A percentile compares a stretch with the other conserved stretches of the same genome.
Conservation (phyloP, 2,888 invertebrate genomes). For the Nesidiocoris tenuis region DNA sequence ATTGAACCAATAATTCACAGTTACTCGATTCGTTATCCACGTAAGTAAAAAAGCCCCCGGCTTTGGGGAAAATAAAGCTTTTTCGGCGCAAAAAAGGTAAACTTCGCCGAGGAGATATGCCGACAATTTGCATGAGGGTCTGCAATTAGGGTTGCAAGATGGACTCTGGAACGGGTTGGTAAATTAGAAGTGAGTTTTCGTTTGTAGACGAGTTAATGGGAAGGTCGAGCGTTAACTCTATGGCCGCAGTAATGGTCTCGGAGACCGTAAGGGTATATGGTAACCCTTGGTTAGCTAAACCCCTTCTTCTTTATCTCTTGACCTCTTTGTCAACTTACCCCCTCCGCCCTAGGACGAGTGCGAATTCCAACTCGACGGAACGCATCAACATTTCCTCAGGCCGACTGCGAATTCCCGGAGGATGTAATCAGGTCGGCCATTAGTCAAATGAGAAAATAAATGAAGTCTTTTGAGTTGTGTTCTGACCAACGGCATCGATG, state of each 20-base stretch:
- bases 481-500: no score
- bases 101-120: not conserved
- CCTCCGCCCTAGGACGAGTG: not conserved
- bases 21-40: not conserved
- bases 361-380: slow-evolving; percentile 11
- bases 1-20: not conserved
- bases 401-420: not conserved
- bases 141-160: slow-evolving; percentile 15
- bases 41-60: not conserved
- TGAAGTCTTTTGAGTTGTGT: slow-evolving; percentile 31
- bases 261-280: slow-evolving; percentile 7
- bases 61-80: not conserved
- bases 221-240: slow-evolving; percentile 17
- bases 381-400: slow-evolving; percentile 3
- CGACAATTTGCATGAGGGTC: slow-evolving; percentile 31
- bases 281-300: not conserved
- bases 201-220: slow-evolving; percentile 21
- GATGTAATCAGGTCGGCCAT: slow-evolving; percentile 38
- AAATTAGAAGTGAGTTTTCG: slow-evolving; percentile 32
- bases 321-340: slow-evolving; percentile 30
- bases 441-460: slow-evolving; percentile 36
- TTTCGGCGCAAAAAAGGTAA: not conserved
- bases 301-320: slow-evolving; percentile 24
- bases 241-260: not conserved
- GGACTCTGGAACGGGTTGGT: slow-evolving; percentile 7